A percentile compares a stretch with the other conserved stretches of the same genome.
Evolutionary conservation across 2,888 invertebrate genomes (phyloP).

Genomic region (Fabriciana adippe): DNA sequence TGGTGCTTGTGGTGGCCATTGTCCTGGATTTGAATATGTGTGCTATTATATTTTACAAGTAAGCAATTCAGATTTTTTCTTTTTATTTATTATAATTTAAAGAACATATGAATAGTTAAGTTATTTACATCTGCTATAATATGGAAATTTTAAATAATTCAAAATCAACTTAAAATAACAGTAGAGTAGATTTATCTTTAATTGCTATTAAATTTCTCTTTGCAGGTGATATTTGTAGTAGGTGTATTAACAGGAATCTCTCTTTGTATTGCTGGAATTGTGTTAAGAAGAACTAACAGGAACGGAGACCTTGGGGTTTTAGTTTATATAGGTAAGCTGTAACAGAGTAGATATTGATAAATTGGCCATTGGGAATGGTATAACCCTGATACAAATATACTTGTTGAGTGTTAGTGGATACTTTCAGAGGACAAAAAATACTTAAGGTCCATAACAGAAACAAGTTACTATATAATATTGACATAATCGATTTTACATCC

Average conservation of each 20-base stretch:
- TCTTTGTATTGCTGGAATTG: slow-evolving; percentile 85
- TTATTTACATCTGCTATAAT: too few relatives aligned
- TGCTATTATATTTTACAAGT: slow-evolving; percentile 88
- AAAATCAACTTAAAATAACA: too few relatives aligned
- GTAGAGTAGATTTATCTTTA: neutral
- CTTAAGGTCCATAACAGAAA: too few relatives aligned
- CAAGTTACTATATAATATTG: too few relatives aligned
- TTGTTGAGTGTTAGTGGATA: too few relatives aligned
- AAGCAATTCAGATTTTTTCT: slow-evolving; percentile 28
- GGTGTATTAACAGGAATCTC: slow-evolving; percentile 85
- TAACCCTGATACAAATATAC: too few relatives aligned
- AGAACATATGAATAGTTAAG: neutral
- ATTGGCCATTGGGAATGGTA: too few relatives aligned
- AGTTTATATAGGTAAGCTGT: slow-evolving; percentile 83
- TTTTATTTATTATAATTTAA: neutral
- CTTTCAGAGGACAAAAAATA: too few relatives aligned
- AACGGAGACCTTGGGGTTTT: slow-evolving; percentile 85
- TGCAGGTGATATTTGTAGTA: slow-evolving; percentile 85
- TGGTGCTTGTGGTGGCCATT: slow-evolving; percentile 86
- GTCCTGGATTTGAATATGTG: slow-evolving; percentile 87
- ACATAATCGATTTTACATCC: too few relatives aligned
- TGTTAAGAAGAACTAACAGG: slow-evolving; percentile 83
- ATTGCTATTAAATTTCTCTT: slow-evolving; percentile 32
- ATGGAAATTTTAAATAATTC: too few relatives aligned
- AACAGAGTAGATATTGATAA: neutral